A percentile compares a stretch with the other conserved stretches of the same genome.
Evolutionary conservation across 2,888 invertebrate genomes (phyloP).

Genomic region (Nasonia oneida): DNA sequence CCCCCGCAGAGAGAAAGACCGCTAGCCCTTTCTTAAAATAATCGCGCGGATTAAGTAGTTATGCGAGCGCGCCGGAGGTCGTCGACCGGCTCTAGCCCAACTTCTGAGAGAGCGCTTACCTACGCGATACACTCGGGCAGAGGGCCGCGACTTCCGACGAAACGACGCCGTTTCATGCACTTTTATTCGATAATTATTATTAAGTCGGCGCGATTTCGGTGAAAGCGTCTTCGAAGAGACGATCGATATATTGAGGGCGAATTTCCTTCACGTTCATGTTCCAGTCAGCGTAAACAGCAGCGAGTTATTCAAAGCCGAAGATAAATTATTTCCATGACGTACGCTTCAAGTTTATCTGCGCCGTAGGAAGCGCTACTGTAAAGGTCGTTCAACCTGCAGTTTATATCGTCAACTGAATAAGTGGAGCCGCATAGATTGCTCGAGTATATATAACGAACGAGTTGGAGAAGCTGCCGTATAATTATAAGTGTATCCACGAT

Average conservation of each 20-base stretch:
- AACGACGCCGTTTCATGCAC: too few species aligned
- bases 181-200: too few species aligned
- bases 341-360: neutral
- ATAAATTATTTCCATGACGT: neutral
- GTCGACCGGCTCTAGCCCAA: slow-evolving; percentile 29
- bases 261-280: too few species aligned
- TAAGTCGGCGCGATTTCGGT: too few species aligned
- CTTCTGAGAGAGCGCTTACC: neutral
- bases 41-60: neutral
- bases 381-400: slow-evolving; percentile 2
- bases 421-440: neutral
- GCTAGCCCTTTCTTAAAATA: slow-evolving; percentile 40
- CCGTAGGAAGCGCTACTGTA: neutral
- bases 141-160: neutral
- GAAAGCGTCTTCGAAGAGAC: too few species aligned
- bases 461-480: neutral
- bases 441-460: neutral
- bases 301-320: neutral
- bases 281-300: neutral
- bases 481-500: neutral
- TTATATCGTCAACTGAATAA: neutral
- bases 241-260: too few species aligned
- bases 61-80: slow-evolving; percentile 16
- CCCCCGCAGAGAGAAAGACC: too few species aligned
- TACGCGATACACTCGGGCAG: neutral